Conservation (phyloP, 2,797 vertebrate species). For the Lagodon rhomboides region DNA sequence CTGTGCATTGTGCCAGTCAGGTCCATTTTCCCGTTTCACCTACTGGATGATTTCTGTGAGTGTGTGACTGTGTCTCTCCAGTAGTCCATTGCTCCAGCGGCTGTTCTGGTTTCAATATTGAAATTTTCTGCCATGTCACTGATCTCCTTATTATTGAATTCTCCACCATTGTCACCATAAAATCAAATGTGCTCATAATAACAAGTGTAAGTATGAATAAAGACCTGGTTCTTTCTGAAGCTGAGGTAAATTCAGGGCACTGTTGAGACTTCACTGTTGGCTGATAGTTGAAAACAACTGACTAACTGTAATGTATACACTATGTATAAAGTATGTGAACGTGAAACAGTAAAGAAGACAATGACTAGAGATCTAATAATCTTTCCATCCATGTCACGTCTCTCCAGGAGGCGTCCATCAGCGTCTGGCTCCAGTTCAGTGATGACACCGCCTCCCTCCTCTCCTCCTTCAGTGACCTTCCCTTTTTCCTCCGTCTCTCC, state of each 20-base stretch:
- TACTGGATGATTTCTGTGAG: conserved; percentile 44
- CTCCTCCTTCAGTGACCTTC: conserved; percentile 73
- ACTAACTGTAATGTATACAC: not conserved
- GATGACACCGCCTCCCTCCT: conserved; percentile 80
- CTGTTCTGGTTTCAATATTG: conserved; percentile 31
- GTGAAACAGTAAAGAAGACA: not conserved
- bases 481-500: conserved; percentile 74
- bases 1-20: conserved; percentile 42
- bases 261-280: not conserved
- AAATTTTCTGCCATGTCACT: not conserved
- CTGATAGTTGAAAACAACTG: not conserved
- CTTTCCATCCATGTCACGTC: not conserved
- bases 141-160: not conserved
- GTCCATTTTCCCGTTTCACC: conserved; percentile 30
- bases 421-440: conserved; percentile 85
- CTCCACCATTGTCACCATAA: not conserved
- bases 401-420: conserved; percentile 82
- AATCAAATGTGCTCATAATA: not conserved
- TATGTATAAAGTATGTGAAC: not conserved
- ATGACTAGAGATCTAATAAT: not conserved
- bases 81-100: conserved; percentile 40
- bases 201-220: not conserved
- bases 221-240: not conserved
- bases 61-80: conserved; percentile 42
- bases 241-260: not conserved